Evolutionary conservation across 1,140 invertebrate species (phyloP).

Genomic region (Hyposmocoma kahamanoa): DNA sequence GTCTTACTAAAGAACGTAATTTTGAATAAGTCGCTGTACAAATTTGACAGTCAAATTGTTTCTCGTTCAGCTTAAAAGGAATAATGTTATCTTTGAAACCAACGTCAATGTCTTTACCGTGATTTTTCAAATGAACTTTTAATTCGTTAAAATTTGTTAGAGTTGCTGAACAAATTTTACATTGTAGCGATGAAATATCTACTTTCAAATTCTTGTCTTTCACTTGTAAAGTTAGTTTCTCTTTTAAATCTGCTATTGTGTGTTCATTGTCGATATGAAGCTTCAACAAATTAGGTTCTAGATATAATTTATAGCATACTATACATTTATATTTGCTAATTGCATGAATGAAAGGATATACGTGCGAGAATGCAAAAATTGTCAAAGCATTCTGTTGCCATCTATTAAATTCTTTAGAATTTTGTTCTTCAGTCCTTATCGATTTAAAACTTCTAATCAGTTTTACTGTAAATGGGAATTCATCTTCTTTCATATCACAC

Average conservation of each 20-base stretch:
- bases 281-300: conserved; percentile 31
- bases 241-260: conserved; percentile 26
- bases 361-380: conserved; percentile 43
- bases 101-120: conserved; percentile 37
- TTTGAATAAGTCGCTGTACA: conserved; percentile 38
- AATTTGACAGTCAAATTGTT: conserved; percentile 42
- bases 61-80: conserved; percentile 41
- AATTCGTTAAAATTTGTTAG: conserved; percentile 24
- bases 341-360: conserved; percentile 47
- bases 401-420: conserved; percentile 8
- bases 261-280: conserved; percentile 33
- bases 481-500: background rate
- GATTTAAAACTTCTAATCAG: background rate
- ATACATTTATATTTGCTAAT: conserved; percentile 53
- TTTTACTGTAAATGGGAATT: background rate
- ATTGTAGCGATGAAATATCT: conserved; percentile 37
- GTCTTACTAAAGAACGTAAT: conserved; percentile 43
- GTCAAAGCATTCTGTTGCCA: conserved; percentile 45
- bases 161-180: conserved; percentile 35
- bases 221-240: conserved; percentile 29
- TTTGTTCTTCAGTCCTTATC: background rate
- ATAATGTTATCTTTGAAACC: conserved; percentile 46
- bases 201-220: conserved; percentile 48
- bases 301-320: conserved; percentile 31
- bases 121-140: conserved; percentile 42